phyloP scores from a whole-genome alignment of 2,797 vertebrate species.

The Mionectes olivaceus region DNA sequence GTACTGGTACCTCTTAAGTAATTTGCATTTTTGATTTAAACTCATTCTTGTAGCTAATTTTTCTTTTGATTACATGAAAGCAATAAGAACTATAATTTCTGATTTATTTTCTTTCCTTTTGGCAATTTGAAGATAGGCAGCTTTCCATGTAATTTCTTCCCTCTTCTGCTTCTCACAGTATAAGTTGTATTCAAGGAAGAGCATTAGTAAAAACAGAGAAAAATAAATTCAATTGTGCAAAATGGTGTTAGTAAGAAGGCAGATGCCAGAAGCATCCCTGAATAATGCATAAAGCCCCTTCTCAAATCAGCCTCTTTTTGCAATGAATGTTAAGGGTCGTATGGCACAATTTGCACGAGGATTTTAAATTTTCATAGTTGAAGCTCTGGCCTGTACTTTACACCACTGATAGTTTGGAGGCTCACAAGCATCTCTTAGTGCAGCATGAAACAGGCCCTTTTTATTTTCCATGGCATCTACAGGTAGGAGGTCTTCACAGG shows the following conservation, averaged over 20 bases:
- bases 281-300: background rate
- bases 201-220: background rate
- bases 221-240: background rate
- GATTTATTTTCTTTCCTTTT: background rate
- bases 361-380: background rate
- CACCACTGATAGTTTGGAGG: background rate
- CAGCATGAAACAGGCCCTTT: background rate
- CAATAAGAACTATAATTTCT: background rate
- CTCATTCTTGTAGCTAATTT: background rate
- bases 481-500: slow-evolving; percentile 32
- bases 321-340: background rate
- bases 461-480: background rate
- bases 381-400: slow-evolving; percentile 5
- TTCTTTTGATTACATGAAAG: slow-evolving; percentile 16
- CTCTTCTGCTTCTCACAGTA: background rate
- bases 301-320: background rate
- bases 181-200: background rate
- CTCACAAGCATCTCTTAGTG: background rate
- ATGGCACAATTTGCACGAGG: background rate
- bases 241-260: background rate
- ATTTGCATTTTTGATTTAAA: slow-evolving; percentile 8
- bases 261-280: background rate
- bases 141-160: background rate
- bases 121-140: background rate
- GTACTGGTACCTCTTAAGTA: background rate